These are phyloP conservation scores for Drosophila pegasa DNA, from an alignment of 2,888 invertebrate species.

Conservation along the genomic window DNA sequence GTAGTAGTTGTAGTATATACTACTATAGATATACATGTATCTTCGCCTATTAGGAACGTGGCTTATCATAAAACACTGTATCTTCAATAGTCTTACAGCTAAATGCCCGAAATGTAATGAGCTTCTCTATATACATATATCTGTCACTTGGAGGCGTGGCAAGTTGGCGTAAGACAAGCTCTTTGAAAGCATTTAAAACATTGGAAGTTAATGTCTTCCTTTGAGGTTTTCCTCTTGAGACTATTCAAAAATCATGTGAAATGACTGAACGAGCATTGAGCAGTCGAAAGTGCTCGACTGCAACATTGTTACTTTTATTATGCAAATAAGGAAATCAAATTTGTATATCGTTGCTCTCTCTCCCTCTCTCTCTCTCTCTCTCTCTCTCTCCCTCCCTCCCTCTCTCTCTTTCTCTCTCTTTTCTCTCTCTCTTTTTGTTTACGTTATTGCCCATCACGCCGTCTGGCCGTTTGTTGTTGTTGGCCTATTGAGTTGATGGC, in stretches of 20 bases:
- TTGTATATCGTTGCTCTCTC: constrained; percentile 23
- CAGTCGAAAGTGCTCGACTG: background rate
- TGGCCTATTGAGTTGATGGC: constrained; percentile 15
- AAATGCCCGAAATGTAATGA: too few relatives aligned
- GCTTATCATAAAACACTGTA: background rate
- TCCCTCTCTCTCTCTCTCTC: background rate
- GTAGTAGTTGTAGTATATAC: too few relatives aligned
- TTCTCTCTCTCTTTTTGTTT: constrained; percentile 6
- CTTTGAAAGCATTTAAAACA: too few relatives aligned
- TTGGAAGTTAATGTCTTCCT: too few relatives aligned
- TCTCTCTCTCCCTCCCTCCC: background rate
- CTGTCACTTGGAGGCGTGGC: too few relatives aligned
- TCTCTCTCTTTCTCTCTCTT: background rate
- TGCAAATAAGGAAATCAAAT: constrained; percentile 62
- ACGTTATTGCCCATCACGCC: background rate
- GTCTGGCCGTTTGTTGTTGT: constrained; percentile 13
- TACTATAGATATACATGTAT: background rate
- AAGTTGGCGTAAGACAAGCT: too few relatives aligned
- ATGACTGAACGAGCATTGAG: background rate
- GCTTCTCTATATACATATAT: too few relatives aligned
- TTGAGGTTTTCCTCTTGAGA: too few relatives aligned
- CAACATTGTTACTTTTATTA: background rate
- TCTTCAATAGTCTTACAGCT: too few relatives aligned
- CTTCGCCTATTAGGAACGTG: background rate
- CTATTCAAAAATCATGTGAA: too few relatives aligned